A percentile compares a stretch with the other conserved stretches of the same genome.
phyloP scores from a whole-genome alignment of 2,888 invertebrate genomes.

The Oligia latruncula region DNA sequence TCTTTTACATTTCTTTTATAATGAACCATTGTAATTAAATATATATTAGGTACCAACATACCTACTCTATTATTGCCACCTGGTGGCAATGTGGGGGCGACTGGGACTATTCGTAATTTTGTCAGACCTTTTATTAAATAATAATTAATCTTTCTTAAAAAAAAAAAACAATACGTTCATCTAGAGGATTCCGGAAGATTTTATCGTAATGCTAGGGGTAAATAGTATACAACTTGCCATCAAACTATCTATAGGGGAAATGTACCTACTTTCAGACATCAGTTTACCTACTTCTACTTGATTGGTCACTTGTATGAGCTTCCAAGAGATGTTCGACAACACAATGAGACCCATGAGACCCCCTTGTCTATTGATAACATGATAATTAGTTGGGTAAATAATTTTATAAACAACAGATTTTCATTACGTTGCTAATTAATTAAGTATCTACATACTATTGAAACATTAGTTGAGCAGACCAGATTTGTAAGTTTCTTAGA shows the following conservation, averaged over 20 bases:
- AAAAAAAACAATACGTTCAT: neutral
- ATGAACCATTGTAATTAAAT: neutral
- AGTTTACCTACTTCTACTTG: too few relatives aligned
- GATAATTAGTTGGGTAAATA: neutral
- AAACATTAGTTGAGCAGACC: conserved; percentile 56
- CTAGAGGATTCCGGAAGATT: neutral
- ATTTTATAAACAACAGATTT: neutral
- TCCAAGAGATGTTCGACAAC: too few relatives aligned
- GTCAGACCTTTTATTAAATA: neutral
- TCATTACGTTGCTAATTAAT: neutral
- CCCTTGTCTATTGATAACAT: too few relatives aligned
- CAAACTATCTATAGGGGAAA: neutral
- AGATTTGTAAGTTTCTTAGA: conserved; percentile 11
- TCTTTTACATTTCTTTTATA: neutral
- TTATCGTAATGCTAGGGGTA: neutral
- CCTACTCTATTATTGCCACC: neutral
- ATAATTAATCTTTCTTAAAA: too few relatives aligned
- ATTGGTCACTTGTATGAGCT: too few relatives aligned
- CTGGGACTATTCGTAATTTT: neutral
- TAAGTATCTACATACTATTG: neutral
- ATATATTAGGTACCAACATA: conserved; percentile 1
- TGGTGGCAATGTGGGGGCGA: too few relatives aligned
- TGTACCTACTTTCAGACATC: neutral
- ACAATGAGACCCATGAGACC: too few relatives aligned
- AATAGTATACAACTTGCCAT: neutral